phyloP scores from a whole-genome alignment of 2,113 vertebrate species.

The Crocuta crocuta region DNA sequence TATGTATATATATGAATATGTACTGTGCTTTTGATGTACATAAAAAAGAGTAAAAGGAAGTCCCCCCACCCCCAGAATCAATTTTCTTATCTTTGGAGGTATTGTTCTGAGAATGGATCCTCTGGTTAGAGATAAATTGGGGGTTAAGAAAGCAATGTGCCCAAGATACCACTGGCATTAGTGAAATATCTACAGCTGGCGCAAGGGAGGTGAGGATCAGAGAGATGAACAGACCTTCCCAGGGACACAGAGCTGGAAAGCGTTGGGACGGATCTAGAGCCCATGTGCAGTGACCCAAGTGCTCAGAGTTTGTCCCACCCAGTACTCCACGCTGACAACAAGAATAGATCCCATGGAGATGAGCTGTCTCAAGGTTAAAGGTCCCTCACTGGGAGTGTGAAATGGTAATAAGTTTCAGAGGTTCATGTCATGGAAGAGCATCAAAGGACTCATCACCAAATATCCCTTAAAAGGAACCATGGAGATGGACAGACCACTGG shows the following conservation, averaged over 20 bases:
- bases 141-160: not conserved
- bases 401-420: not conserved
- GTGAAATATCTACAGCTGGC: not conserved
- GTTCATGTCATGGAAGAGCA: not conserved
- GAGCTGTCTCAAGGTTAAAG: not conserved
- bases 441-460: not conserved
- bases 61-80: not conserved
- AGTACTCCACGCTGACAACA: not conserved
- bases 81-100: not conserved
- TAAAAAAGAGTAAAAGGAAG: not conserved
- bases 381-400: not conserved
- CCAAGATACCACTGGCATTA: not conserved
- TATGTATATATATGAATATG: not conserved
- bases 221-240: not conserved
- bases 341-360: rapidly evolving
- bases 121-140: not conserved
- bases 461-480: not conserved
- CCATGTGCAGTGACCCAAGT: not conserved
- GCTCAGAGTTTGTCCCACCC: too few species aligned
- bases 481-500: not conserved
- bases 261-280: not conserved
- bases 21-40: not conserved
- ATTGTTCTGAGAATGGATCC: not conserved
- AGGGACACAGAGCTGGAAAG: too few species aligned
- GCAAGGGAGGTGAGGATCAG: not conserved